Evolutionary conservation across 2,888 invertebrate species (phyloP).

Genomic region (Cephus nigrinus): DNA sequence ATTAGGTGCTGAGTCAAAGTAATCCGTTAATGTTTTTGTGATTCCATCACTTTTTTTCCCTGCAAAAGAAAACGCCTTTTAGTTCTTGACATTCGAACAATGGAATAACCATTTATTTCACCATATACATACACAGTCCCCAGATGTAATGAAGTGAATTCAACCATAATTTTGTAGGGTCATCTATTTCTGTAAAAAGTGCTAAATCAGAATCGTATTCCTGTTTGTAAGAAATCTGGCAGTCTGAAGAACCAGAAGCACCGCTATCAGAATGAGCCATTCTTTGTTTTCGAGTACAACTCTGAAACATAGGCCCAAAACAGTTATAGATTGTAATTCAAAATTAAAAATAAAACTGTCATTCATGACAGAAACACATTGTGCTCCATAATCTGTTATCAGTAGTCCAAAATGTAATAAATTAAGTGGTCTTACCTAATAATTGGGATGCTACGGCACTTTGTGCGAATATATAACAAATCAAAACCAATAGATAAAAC

Average conservation of each 20-base stretch:
- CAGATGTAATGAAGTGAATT: slow-evolving; percentile 52
- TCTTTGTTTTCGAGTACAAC: neutral
- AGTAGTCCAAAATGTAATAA: neutral
- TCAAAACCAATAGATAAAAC: neutral
- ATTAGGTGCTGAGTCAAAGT: slow-evolving; percentile 69
- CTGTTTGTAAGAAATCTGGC: neutral
- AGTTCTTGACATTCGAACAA: slow-evolving; percentile 10
- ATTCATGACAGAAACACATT: neutral
- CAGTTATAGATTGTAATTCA: neutral
- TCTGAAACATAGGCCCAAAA: neutral
- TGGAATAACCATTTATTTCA: neutral
- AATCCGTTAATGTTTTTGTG: slow-evolving; percentile 67
- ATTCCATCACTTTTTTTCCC: slow-evolving; percentile 71
- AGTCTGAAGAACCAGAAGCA: neutral
- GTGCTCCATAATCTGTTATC: neutral
- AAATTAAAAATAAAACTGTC: neutral
- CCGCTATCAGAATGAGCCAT: neutral
- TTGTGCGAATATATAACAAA: neutral
- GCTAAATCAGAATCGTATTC: slow-evolving; percentile 30
- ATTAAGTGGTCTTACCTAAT: neutral
- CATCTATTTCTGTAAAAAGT: slow-evolving; percentile 47
- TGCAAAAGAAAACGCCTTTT: neutral
- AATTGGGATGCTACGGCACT: neutral
- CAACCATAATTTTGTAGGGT: slow-evolving; percentile 53
- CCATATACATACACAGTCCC: slow-evolving; percentile 49